phyloP scores from a whole-genome alignment of 2,797 vertebrate genomes.

The Trematomus bernacchii region DNA sequence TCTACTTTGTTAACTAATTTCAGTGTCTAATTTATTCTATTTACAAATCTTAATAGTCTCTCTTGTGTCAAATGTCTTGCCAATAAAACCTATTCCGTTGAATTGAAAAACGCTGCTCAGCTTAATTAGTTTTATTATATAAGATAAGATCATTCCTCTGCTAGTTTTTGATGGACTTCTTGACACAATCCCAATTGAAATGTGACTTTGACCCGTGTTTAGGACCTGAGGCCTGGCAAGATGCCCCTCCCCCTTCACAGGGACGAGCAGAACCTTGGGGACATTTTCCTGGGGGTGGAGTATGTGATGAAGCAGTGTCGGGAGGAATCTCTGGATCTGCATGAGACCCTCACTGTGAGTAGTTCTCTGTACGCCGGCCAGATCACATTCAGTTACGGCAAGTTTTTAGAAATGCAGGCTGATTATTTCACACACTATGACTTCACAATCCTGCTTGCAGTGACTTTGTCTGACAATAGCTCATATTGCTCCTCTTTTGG shows the following conservation, averaged over 20 bases:
- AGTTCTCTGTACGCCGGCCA: neutral
- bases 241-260: constrained; percentile 83
- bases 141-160: neutral
- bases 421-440: neutral
- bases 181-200: neutral
- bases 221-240: constrained; percentile 88
- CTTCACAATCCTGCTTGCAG: neutral
- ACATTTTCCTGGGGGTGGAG: constrained; percentile 94
- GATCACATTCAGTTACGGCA: neutral
- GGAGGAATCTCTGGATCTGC: constrained; percentile 83
- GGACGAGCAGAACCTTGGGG: constrained; percentile 92
- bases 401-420: neutral
- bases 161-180: neutral
- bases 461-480: neutral
- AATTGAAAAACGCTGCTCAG: neutral
- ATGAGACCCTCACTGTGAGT: constrained; percentile 87
- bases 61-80: too few species aligned
- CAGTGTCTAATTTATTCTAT: too few species aligned
- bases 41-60: too few species aligned
- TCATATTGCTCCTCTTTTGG: neutral
- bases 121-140: neutral
- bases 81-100: too few species aligned
- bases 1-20: too few species aligned
- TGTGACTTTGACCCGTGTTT: neutral
- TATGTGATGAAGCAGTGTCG: constrained; percentile 89